Percentiles rank a stretch among this genome's conserved stretches.
These are phyloP conservation scores for Melinopterus prodromus DNA, from an alignment of 2,888 invertebrate genomes.

Conservation along the genomic window DNA sequence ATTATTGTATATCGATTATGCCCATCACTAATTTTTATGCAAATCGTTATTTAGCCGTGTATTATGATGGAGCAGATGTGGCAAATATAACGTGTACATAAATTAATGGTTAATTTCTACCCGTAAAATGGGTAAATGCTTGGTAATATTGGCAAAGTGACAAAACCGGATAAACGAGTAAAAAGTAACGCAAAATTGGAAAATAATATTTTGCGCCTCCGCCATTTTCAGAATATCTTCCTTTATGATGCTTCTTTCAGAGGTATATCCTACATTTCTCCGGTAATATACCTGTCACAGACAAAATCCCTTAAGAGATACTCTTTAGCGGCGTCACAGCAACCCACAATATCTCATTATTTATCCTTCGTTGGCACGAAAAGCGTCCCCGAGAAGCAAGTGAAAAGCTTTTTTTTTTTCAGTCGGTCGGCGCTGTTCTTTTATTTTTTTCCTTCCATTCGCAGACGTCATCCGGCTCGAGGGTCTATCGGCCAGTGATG, in stretches of 20 bases:
- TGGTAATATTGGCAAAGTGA: too few relatives aligned
- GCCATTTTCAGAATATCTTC: neutral
- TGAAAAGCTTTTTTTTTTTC: neutral
- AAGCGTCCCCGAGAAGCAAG: neutral
- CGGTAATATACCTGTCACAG: neutral
- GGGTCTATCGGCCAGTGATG: constrained; percentile 4
- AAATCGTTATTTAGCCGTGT: too few relatives aligned
- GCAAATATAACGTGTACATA: too few relatives aligned
- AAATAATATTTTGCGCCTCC: neutral
- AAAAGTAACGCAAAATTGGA: neutral
- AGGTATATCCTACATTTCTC: neutral
- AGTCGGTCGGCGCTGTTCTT: neutral
- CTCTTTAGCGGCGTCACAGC: neutral
- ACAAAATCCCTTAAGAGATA: constrained; percentile 4
- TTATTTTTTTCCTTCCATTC: neutral
- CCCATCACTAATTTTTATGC: too few relatives aligned
- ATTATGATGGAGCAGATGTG: too few relatives aligned
- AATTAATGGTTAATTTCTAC: too few relatives aligned
- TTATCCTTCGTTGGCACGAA: neutral
- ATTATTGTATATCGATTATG: too few relatives aligned
- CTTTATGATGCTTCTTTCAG: neutral
- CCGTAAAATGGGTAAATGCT: too few relatives aligned
- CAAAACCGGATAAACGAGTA: neutral
- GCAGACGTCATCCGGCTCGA: neutral
- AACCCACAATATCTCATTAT: neutral